Percentiles rank a stretch among this genome's conserved stretches.
These are phyloP conservation scores for Cataglyphis cursor DNA, from an alignment of 2,888 invertebrate genomes.

Conservation along the genomic window DNA sequence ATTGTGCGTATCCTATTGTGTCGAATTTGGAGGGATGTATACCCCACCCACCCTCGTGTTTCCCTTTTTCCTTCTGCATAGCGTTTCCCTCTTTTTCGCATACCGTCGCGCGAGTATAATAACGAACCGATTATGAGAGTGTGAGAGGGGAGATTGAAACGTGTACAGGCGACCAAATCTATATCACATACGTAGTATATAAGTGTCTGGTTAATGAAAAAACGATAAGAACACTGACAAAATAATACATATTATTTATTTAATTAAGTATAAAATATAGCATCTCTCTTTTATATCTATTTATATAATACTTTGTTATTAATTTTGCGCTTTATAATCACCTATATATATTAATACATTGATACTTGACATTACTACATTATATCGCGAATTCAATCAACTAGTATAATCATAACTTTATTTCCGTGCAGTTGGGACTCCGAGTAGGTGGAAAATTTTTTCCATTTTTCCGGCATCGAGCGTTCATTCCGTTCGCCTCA, in stretches of 20 bases:
- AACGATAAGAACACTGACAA: not conserved
- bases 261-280: not conserved
- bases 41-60: constrained; percentile 27
- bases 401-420: constrained; percentile 59
- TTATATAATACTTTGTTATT: not conserved
- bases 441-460: not conserved
- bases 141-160: constrained; percentile 29
- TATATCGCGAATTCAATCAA: constrained; percentile 28
- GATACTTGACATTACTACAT: not conserved
- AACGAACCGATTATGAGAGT: constrained; percentile 33
- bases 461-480: constrained; percentile 33
- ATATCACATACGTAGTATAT: constrained; percentile 55
- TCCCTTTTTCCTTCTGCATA: constrained; percentile 32
- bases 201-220: constrained; percentile 68
- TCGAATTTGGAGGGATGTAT: constrained; percentile 65
- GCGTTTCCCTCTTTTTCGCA: constrained; percentile 32
- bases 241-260: not conserved
- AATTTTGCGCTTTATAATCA: not conserved
- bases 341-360: no score
- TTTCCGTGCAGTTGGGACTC: constrained; percentile 41
- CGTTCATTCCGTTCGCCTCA: constrained; percentile 70
- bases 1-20: constrained; percentile 76
- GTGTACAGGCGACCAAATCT: constrained; percentile 21
- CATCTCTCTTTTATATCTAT: no score
- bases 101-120: not conserved